A percentile compares a stretch with the other conserved stretches of the same genome.
Conservation (phyloP, 2,113 vertebrate species). For the Thunnus thynnus region DNA sequence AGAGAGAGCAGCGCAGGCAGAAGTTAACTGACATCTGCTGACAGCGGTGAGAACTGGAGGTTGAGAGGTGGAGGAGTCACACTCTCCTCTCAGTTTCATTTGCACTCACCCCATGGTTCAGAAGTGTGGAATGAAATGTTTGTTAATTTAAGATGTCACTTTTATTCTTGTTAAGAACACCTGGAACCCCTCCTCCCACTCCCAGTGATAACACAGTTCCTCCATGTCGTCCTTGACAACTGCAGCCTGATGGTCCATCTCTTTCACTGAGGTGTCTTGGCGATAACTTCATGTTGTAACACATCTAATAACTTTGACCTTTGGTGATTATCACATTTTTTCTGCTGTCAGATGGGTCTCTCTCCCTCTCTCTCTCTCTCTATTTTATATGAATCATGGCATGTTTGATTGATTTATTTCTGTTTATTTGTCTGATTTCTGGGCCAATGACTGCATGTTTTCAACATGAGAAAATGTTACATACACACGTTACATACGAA, state of each 20-base stretch:
- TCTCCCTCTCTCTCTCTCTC: too few species aligned
- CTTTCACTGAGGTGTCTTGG: constrained; percentile 32
- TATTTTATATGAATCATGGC: not conserved
- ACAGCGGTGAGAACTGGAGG: constrained; percentile 72
- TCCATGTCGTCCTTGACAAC: constrained; percentile 47
- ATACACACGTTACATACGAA: too few species aligned
- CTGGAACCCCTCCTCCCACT: constrained; percentile 57
- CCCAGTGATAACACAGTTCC: constrained; percentile 31
- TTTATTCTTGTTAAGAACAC: constrained; percentile 72
- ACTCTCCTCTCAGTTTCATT: constrained; percentile 72
- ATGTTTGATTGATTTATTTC: not conserved
- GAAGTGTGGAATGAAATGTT: constrained; percentile 74
- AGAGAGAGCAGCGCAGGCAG: constrained; percentile 24
- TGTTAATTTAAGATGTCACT: constrained; percentile 75
- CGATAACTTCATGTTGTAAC: constrained; percentile 40
- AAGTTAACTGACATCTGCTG: constrained; percentile 76
- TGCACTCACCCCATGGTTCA: constrained; percentile 68
- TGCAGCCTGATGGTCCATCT: constrained; percentile 44
- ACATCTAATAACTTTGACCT: constrained; percentile 55
- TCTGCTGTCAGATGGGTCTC: not conserved
- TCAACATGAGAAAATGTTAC: too few species aligned
- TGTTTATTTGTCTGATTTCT: constrained; percentile 2
- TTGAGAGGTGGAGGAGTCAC: constrained; percentile 65
- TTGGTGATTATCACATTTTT: constrained; percentile 11
- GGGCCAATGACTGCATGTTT: not conserved